Evolutionary conservation across 2,113 vertebrate species (phyloP), one percentile per base, ranked within the genome.

Genomic region (Eonycteris spelaea): DNA sequence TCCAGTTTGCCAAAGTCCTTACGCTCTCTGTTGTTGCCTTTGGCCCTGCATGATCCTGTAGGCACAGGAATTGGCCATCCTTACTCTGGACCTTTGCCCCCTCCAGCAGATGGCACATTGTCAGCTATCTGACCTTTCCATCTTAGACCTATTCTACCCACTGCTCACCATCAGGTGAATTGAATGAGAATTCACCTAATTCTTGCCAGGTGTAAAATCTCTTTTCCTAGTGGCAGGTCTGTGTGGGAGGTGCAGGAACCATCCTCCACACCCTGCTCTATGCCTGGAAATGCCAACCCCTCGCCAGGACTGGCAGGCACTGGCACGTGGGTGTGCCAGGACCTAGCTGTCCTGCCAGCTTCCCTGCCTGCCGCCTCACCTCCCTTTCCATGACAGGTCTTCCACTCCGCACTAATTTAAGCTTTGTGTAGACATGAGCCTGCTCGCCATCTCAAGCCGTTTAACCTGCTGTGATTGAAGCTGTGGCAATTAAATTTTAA

Each of bases 401-500:
- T 92, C 48, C 94, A 38, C 43, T 83, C 97, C 95, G 24, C 0
- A 0, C 95, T 94, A 85, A 59, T 94, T 94, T 89, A 91, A 80
- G 79, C 65, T 90, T 61, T 55, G 16, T 73, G 74, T 26, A 78
- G 40, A 35, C 35, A 71, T 43, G 93, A 96, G 95, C 92, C 97
- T 43, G 74, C 94, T 97, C 95, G 74, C 94, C 92, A 78, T 97
- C 97, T 98, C 96, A 96, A 85, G 97, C 96, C 43, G 8, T 98
- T 98, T 98, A 97, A 97, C 98, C 98, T 98, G 97, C 98, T 98
- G 98, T 97, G 98, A 98, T 95, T 92, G 97, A 98, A 98, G 97
- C 98, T 96, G 96, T 86, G 96, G 98, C 98, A 98, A 98, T 99
- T 98, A 98, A 98, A 98, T 98, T 99, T 98, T 98, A 98, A 98